Percentiles rank a stretch among this genome's conserved stretches.
phyloP scores from a whole-genome alignment of 2,797 vertebrate genomes.

The Sebastiscus tertius region DNA sequence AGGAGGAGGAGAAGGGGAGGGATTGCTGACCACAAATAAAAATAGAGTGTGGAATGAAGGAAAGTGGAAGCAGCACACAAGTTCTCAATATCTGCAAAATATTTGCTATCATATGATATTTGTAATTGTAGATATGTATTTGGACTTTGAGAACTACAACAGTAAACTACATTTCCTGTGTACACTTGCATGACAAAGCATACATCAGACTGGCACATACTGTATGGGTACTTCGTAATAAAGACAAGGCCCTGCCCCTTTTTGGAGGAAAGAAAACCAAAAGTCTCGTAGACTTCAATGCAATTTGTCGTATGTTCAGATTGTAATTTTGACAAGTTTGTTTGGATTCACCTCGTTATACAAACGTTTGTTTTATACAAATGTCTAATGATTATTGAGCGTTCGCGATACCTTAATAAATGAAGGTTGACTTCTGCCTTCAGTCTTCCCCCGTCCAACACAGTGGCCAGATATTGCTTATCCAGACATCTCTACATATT shows the following conservation, averaged over 20 bases:
- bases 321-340: background rate
- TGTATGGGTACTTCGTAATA: background rate
- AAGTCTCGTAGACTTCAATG: background rate
- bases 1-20: background rate
- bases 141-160: background rate
- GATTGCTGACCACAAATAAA: constrained; percentile 13
- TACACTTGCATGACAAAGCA: background rate
- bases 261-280: background rate
- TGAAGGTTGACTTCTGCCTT: background rate
- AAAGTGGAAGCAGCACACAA: background rate
- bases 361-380: too few relatives aligned
- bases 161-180: background rate
- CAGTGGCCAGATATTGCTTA: background rate
- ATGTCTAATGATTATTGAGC: too few relatives aligned
- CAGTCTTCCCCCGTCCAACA: background rate
- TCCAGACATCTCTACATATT: too few relatives aligned
- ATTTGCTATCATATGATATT: background rate
- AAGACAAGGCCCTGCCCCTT: background rate
- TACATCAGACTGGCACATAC: background rate
- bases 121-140: background rate
- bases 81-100: background rate
- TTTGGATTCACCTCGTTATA: background rate
- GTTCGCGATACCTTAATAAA: background rate
- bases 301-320: background rate
- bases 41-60: constrained; percentile 6